Conservation (phyloP, 53 echinoderm and acorn worm species). For the Luidia sarsii region DNA sequence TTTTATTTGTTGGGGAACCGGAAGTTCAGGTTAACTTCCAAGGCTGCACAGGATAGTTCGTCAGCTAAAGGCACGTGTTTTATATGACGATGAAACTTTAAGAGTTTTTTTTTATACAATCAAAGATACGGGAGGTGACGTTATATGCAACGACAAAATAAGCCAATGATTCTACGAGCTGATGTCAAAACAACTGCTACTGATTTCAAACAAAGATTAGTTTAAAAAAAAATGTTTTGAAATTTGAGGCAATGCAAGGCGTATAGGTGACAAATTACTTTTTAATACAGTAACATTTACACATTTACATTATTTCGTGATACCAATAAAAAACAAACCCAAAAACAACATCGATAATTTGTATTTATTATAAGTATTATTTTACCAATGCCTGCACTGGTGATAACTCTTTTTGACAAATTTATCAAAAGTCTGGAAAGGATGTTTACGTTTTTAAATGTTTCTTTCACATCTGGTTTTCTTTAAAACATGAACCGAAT, state of each 20-base stretch:
- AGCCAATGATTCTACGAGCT: too few species aligned
- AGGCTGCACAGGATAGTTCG: constrained; percentile 10
- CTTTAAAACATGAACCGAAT: not conserved
- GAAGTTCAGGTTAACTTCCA: too few species aligned
- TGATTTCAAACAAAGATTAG: too few species aligned
- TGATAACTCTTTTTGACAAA: not conserved
- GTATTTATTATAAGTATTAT: not conserved
- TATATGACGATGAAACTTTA: too few species aligned
- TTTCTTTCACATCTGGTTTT: not conserved
- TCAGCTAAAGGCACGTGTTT: constrained; percentile 12
- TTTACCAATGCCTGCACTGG: constrained; percentile 46
- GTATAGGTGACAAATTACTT: not conserved
- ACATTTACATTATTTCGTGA: constrained; percentile 21
- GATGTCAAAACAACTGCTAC: too few species aligned
- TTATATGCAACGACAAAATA: too few species aligned
- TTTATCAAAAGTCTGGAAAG: not conserved
- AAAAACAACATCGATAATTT: too few species aligned
- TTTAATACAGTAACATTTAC: constrained; percentile 24
- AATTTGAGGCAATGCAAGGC: constrained; percentile 40
- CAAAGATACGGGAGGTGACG: too few species aligned
- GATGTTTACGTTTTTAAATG: too few species aligned
- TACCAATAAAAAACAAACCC: not conserved
- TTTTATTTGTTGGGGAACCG: too few species aligned
- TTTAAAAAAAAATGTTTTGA: too few species aligned
- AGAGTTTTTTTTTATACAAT: too few species aligned